Evolutionary conservation across 2,888 invertebrate genomes (phyloP), one percentile per base, ranked within the genome.

Genomic region (Arrhopalites spinosus): DNA sequence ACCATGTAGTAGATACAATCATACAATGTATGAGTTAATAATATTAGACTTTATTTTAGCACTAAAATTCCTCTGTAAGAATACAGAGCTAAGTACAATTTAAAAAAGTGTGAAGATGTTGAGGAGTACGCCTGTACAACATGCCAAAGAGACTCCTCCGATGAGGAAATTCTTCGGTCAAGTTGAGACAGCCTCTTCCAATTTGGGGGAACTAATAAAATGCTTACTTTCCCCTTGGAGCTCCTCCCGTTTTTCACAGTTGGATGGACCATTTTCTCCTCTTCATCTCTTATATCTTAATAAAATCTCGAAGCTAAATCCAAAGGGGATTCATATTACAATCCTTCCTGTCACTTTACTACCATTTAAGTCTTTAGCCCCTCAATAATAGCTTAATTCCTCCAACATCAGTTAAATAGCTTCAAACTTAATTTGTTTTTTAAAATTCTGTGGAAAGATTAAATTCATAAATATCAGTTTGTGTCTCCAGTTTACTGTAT

Each of bases 101-200:
- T n/a, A n/a, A n/a, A n/a, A n/a, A n/a, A n/a, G n/a, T n/a, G n/a
- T n/a, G n/a, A n/a, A n/a, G n/a, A n/a, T n/a, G n/a, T n/a, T 36
- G 36, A 7, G 36, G 20, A 36, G 36, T 36, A 36, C 36, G 36
- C 36, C n/a, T 1, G 53, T n/a, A 53, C 1, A 53, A n/a, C n/a
- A 53, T 8, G n/a, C 23, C 53, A 53, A 23, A 59, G 13, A 20
- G 25, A 59, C 59, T 59, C 25, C 8, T 20, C 59, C 59, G 1
- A 15, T 25, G n/a, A n/a, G n/a, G n/a, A n/a, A n/a, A n/a, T 27
- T 27, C 59, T 25, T 27, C 13, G 59, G 23, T 2, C n/a, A n/a
- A n/a, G n/a, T n/a, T n/a, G n/a, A n/a, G n/a, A 59, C 53, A 56
- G 17, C 59, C 74, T 69, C 66, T 53, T 29, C 74, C 50, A 50